Evolutionary conservation across 2,888 invertebrate species (phyloP).

Genomic region (Unio pictorum): DNA sequence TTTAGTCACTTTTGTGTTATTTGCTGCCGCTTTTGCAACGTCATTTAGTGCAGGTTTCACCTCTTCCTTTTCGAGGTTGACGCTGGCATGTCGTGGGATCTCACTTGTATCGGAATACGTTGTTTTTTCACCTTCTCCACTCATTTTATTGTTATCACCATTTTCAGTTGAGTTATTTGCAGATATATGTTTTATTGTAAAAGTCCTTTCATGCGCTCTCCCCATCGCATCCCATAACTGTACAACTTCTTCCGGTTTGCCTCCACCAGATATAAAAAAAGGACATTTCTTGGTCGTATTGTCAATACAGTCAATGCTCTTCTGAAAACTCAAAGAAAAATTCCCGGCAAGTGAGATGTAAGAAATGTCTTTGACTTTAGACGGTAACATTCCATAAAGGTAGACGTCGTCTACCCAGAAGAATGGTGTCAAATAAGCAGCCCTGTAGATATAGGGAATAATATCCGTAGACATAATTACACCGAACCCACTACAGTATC

Average conservation of each 20-base stretch:
- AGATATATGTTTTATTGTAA: too few species aligned
- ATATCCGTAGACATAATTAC: constrained; percentile 30
- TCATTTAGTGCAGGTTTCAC: too few species aligned
- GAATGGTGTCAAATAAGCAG: constrained; percentile 30
- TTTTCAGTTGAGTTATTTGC: too few species aligned
- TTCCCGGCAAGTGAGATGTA: constrained; percentile 17
- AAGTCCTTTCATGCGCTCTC: too few species aligned
- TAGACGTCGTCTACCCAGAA: constrained; percentile 40
- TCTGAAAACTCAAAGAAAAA: constrained; percentile 6
- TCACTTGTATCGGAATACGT: too few species aligned
- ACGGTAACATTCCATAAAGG: constrained; percentile 28
- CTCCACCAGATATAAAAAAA: constrained; percentile 21
- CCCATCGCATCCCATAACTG: constrained; percentile 16
- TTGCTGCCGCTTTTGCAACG: too few species aligned
- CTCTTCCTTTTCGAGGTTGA: too few species aligned
- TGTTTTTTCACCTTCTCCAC: too few species aligned
- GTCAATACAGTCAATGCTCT: constrained; percentile 18
- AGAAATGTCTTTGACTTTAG: constrained; percentile 20
- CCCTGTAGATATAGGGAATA: constrained; percentile 25
- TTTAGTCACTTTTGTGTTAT: too few species aligned
- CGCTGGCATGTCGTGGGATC: too few species aligned
- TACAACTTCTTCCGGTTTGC: constrained; percentile 7
- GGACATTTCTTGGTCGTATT: constrained; percentile 21
- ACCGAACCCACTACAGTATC: constrained; percentile 34
- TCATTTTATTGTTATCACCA: too few species aligned